Evolutionary conservation across 2,888 invertebrate genomes (phyloP).

Genomic region (Rhagophthalmus giganteus): DNA sequence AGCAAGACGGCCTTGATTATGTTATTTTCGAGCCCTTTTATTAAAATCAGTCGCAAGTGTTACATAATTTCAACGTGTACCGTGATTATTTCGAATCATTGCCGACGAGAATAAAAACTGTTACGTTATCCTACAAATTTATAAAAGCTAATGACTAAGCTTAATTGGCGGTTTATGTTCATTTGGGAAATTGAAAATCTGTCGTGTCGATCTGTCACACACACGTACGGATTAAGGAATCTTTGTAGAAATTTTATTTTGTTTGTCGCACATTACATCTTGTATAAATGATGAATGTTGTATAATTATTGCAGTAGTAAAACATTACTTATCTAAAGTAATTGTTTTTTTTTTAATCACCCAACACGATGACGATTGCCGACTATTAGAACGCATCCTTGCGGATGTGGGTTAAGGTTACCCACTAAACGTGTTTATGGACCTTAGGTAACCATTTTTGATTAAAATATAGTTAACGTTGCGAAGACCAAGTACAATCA

Average conservation of each 20-base stretch:
- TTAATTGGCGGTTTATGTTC: background rate
- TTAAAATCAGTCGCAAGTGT: conserved; percentile 21
- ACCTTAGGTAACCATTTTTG: background rate
- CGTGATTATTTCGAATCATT: too few relatives aligned
- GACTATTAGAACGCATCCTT: conserved; percentile 24
- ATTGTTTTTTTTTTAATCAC: background rate
- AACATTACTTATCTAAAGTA: too few relatives aligned
- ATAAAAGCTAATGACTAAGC: background rate
- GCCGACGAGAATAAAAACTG: background rate
- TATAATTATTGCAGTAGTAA: conserved; percentile 10
- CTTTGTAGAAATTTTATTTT: background rate
- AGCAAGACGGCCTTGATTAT: conserved; percentile 32
- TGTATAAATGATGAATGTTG: conserved; percentile 16
- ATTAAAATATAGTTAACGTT: too few relatives aligned
- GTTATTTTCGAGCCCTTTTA: conserved; percentile 33
- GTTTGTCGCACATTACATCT: conserved; percentile 7
- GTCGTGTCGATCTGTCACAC: conserved; percentile 2
- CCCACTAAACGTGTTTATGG: background rate
- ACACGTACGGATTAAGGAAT: too few relatives aligned
- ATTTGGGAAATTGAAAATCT: background rate
- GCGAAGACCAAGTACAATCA: background rate
- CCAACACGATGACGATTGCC: background rate
- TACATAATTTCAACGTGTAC: too few relatives aligned
- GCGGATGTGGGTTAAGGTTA: conserved; percentile 29
- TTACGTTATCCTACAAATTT: too few relatives aligned